These are phyloP conservation scores for Lacerta agilis DNA, from an alignment of 2,797 vertebrate species.

Conservation along the genomic window DNA sequence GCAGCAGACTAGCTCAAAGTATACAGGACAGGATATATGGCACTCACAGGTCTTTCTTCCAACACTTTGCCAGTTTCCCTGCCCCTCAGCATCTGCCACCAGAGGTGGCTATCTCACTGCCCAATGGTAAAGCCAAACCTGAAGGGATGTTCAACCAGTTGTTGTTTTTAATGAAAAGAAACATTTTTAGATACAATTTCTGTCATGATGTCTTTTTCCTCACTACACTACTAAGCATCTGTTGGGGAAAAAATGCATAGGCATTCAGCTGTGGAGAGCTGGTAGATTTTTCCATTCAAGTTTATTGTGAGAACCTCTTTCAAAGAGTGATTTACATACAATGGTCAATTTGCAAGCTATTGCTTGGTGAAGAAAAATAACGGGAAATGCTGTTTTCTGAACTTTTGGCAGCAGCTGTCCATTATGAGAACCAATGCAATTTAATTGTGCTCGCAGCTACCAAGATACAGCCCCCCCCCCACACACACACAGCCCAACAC, in stretches of 20 bases:
- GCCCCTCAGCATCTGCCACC: no score
- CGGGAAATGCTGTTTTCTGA: background rate
- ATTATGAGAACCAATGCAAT: background rate
- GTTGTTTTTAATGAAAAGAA: conserved; percentile 56
- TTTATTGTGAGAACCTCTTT: conserved; percentile 29
- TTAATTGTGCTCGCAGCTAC: background rate
- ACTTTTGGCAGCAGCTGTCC: background rate
- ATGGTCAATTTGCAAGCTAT: conserved; percentile 37
- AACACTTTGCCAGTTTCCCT: no score
- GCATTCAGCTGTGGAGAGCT: conserved; percentile 52
- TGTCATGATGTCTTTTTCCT: conserved; percentile 62
- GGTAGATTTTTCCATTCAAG: conserved; percentile 33
- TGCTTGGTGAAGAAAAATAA: background rate
- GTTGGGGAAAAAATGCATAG: conserved; percentile 47
- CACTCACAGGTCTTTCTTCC: no score
- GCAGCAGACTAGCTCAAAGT: no score
- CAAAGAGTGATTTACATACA: background rate
- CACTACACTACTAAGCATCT: conserved; percentile 39
- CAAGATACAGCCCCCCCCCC: no score
- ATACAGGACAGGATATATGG: no score
- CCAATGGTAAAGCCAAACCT: no score
- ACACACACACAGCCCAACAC: background rate
- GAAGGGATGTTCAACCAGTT: conserved; percentile 66
- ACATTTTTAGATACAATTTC: conserved; percentile 69
- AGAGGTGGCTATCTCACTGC: no score